phyloP scores from a whole-genome alignment of 1,140 invertebrate species.

The Drosophila athabasca region DNA sequence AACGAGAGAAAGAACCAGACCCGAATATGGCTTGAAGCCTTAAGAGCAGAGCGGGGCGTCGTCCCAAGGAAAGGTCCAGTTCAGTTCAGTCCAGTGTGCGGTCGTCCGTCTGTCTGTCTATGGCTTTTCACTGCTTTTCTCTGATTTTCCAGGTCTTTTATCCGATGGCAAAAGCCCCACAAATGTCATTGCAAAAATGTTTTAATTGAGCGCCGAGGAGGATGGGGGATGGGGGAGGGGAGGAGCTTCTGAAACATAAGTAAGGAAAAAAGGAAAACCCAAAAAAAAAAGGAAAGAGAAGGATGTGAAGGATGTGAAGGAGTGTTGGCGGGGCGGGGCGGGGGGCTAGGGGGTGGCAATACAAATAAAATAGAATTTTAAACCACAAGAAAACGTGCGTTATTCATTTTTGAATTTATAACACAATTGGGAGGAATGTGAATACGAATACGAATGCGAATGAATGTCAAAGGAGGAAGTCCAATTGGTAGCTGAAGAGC shows the following conservation, averaged over 20 bases:
- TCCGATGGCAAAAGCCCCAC: constrained; percentile 21
- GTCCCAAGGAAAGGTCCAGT: neutral
- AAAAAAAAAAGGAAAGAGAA: constrained; percentile 19
- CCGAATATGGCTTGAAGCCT: constrained; percentile 6
- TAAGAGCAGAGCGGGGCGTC: neutral
- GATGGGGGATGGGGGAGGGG: neutral
- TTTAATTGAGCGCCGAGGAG: constrained; percentile 33
- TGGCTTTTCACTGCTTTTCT: neutral
- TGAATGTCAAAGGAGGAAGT: constrained; percentile 52
- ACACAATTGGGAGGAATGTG: constrained; percentile 75
- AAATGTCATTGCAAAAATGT: constrained; percentile 52
- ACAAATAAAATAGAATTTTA: constrained; percentile 78
- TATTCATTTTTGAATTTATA: constrained; percentile 82
- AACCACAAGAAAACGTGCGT: constrained; percentile 79
- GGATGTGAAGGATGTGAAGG: neutral
- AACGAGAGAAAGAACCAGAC: neutral
- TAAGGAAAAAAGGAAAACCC: neutral
- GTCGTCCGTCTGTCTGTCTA: too few species aligned
- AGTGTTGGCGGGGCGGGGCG: too few species aligned
- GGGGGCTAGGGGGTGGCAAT: constrained; percentile 32
- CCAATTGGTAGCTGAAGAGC: constrained; percentile 1
- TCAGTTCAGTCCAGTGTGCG: neutral
- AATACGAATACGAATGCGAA: constrained; percentile 44
- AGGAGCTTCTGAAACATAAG: too few species aligned
- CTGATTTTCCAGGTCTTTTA: constrained; percentile 18